Base-by-base conservation (phyloP, 2,797 vertebrate species). In the Periophthalmus magnuspinnatus region DNA sequence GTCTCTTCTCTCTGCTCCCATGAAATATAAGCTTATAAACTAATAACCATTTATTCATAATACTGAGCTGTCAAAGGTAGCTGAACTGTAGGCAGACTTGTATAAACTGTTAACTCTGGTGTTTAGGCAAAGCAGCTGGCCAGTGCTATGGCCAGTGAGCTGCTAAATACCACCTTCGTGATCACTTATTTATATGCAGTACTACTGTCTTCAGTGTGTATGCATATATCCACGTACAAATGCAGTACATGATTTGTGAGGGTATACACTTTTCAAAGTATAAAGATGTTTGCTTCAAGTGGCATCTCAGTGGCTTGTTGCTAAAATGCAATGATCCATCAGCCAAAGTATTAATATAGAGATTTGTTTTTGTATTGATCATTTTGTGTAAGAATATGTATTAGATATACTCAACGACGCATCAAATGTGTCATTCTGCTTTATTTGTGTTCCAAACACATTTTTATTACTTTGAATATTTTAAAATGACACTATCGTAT, bases 401-500 rank as follows among this genome's bases (percentile, higher is more conserved):
- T 77, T 80, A 76, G 74, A 83, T 57, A 71, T 78, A 77, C 68
- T 88, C 79, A 77, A 68, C 54, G 78, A 76, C 75, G 28, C 89
- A 90, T 90, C 75, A 87, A 75, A 91, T 89, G 86, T 82, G 87
- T 86, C 75, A 38, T 55, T 16, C 71, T 62, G 58, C 54, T 67
- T 72, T 24, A 79, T 85, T 68, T 73, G 88, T 90, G 88, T 91
- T 90, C 58, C 70, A 78, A 91, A 91, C 89, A 90, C 88, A 84
- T 11, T n/a, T 63, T 63, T 77, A 81, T 74, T 61, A 65, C 52
- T 75, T 84, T 75, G 52, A 65, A 71, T 75, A 78, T 81, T n/a
- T 57, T 28, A 57, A 60, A 80, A 81, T 60, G 86, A 82, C 84
- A 87, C 87, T 86, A 85, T 73, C 47, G 67, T 70, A 76, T 82